Conservation (phyloP, 1,140 invertebrate species). For the Euschistus heros region DNA sequence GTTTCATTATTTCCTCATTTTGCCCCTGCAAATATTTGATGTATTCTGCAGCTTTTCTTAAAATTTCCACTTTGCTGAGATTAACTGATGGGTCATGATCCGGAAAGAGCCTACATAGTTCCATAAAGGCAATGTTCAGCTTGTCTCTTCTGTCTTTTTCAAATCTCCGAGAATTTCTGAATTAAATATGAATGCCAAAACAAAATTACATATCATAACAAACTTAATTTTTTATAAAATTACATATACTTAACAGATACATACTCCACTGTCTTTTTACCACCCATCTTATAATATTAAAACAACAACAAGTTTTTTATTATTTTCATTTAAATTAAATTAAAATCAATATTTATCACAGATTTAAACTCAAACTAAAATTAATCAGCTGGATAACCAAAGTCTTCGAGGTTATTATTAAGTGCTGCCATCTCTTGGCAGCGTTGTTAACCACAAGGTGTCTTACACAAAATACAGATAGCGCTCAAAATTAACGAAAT, state of each 20-base stretch:
- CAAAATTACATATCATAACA: slow-evolving; percentile 4
- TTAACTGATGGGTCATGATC: slow-evolving; percentile 37
- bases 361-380: too few species aligned
- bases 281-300: slow-evolving; percentile 7
- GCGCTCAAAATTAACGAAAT: too few species aligned
- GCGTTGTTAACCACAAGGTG: too few species aligned
- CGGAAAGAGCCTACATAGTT: slow-evolving; percentile 39
- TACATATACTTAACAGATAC: background rate
- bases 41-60: slow-evolving; percentile 36
- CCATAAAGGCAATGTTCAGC: slow-evolving; percentile 39
- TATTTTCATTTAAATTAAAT: too few species aligned
- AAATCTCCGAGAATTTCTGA: slow-evolving; percentile 38
- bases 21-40: slow-evolving; percentile 39
- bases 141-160: slow-evolving; percentile 41
- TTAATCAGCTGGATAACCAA: too few species aligned
- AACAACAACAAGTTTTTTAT: too few species aligned
- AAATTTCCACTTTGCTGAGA: slow-evolving; percentile 39
- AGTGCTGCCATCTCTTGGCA: too few species aligned
- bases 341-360: too few species aligned
- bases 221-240: background rate
- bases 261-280: slow-evolving; percentile 21
- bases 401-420: too few species aligned
- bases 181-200: too few species aligned
- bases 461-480: too few species aligned
- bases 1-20: slow-evolving; percentile 33